phyloP scores from a whole-genome alignment of 2,888 invertebrate genomes.

The Subacronicta megacephala region DNA sequence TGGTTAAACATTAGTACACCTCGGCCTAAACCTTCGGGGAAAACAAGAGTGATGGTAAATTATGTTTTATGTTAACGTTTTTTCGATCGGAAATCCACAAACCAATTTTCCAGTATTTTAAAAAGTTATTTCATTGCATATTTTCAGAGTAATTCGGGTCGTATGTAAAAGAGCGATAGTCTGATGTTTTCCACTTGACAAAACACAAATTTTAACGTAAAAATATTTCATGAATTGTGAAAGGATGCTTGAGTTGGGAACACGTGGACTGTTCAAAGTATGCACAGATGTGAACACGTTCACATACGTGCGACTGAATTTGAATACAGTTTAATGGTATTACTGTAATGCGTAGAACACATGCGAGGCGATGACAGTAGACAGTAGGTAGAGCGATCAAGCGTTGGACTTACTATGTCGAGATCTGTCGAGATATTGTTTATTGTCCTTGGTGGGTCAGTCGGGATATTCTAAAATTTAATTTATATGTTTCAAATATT shows the following conservation, averaged over 20 bases:
- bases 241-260: slow-evolving; percentile 15
- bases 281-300: neutral
- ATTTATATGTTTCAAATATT: too few relatives aligned
- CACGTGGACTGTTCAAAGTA: slow-evolving; percentile 10
- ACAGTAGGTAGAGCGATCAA: neutral
- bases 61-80: too few relatives aligned
- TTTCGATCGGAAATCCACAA: slow-evolving; percentile 4
- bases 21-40: too few relatives aligned
- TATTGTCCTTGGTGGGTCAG: too few relatives aligned
- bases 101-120: slow-evolving; percentile 3
- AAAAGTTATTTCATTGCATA: neutral
- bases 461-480: too few relatives aligned
- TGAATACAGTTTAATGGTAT: slow-evolving; percentile 1
- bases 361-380: neutral
- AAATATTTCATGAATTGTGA: slow-evolving; percentile 10
- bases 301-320: neutral
- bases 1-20: too few relatives aligned
- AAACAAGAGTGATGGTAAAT: too few relatives aligned
- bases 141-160: slow-evolving; percentile 23
- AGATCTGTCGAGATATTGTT: too few relatives aligned
- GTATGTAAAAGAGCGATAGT: slow-evolving; percentile 18
- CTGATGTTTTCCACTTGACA: slow-evolving; percentile 7
- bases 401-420: neutral
- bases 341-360: neutral
- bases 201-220: slow-evolving; percentile 11